Percentiles rank a stretch among this genome's conserved stretches.
phyloP scores from a whole-genome alignment of 2,888 invertebrate species.

The Nemapogon koenigi region DNA sequence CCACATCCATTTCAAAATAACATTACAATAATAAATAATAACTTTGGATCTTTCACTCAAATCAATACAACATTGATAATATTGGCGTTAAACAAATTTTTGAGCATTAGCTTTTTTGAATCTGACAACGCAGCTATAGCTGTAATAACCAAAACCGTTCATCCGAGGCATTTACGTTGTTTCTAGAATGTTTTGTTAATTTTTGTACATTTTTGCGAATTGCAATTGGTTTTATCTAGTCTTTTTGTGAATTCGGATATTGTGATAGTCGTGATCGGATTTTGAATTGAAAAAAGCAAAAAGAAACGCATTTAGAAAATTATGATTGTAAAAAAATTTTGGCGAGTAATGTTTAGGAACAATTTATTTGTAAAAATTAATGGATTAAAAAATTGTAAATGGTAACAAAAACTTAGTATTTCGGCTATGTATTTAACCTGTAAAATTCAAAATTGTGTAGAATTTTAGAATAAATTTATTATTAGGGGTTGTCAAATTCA shows the following conservation, averaged over 20 bases:
- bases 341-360: slow-evolving; percentile 12
- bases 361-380: slow-evolving; percentile 1
- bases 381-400: slow-evolving; percentile 3
- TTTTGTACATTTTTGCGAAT: no score
- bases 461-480: slow-evolving; percentile 34
- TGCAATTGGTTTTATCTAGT: slow-evolving; percentile 1
- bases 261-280: slow-evolving; percentile 8
- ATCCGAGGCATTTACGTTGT: no score
- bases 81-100: no score
- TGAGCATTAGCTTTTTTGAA: no score
- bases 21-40: no score
- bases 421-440: slow-evolving; percentile 16
- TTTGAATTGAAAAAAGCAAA: neutral
- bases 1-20: no score
- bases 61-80: no score
- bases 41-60: no score
- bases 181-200: no score
- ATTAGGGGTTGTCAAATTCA: slow-evolving; percentile 50
- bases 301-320: slow-evolving; percentile 28
- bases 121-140: no score
- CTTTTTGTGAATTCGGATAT: neutral
- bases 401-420: slow-evolving; percentile 7
- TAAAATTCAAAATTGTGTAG: slow-evolving; percentile 38
- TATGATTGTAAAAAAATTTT: slow-evolving; percentile 11
- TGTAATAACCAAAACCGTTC: no score